Conservation (phyloP, 1,140 invertebrate genomes). For the Pantala flavescens region DNA sequence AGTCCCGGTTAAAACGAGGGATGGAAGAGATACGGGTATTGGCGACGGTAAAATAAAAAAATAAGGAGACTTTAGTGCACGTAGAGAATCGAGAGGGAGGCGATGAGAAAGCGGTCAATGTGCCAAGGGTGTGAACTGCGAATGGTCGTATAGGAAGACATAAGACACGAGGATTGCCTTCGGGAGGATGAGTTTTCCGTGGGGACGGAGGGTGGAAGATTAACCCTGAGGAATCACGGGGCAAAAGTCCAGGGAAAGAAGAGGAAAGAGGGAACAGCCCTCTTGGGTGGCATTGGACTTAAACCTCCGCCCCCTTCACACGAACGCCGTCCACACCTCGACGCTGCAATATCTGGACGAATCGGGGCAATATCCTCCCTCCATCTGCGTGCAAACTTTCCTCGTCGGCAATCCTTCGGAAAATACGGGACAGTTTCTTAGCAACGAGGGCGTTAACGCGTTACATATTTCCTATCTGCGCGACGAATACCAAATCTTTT, state of each 20-base stretch:
- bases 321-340: neutral
- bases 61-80: too few relatives aligned
- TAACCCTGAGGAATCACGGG: neutral
- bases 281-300: conserved; percentile 18
- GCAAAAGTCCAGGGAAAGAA: neutral
- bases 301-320: neutral
- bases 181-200: neutral
- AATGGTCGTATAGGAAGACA: neutral
- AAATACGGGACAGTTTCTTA: neutral
- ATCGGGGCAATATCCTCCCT: neutral
- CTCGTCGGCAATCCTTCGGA: neutral
- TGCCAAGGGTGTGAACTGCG: conserved; percentile 2
- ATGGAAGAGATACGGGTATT: too few relatives aligned
- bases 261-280: conserved; percentile 14
- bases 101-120: neutral
- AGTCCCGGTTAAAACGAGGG: too few relatives aligned
- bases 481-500: too few relatives aligned
- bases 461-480: too few relatives aligned
- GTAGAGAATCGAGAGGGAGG: too few relatives aligned
- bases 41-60: too few relatives aligned
- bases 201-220: neutral
- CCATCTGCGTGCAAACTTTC: neutral
- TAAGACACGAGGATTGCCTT: neutral
- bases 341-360: neutral
- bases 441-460: too few relatives aligned